Evolutionary conservation across 1,140 invertebrate genomes (phyloP).

Genomic region (Batillaria attramentaria): DNA sequence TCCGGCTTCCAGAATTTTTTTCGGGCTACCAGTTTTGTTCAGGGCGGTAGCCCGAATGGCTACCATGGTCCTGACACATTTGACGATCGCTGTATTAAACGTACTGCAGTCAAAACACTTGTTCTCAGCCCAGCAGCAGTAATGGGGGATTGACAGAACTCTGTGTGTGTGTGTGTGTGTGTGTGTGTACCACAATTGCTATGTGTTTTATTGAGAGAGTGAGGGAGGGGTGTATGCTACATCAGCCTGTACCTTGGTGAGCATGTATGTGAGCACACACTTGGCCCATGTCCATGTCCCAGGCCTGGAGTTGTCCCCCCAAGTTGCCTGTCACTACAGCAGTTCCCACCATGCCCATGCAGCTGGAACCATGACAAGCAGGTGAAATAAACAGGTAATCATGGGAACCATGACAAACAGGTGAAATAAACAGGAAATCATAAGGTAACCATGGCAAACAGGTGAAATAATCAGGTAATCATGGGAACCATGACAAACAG

Average conservation of each 20-base stretch:
- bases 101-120: background rate
- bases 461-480: background rate
- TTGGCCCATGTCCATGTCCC: conserved; percentile 63
- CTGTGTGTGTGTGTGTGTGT: background rate
- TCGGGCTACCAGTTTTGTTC: no score
- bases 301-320: conserved; percentile 51
- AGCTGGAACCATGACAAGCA: no score
- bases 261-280: conserved; percentile 43
- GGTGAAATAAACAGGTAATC: no score
- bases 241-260: conserved; percentile 56
- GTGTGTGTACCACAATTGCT: background rate
- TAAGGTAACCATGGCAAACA: background rate
- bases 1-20: no score
- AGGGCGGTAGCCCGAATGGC: no score
- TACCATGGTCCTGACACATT: background rate
- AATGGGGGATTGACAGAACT: background rate
- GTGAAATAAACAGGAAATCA: conserved; percentile 28
- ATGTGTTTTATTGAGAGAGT: background rate
- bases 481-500: no score
- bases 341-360: conserved; percentile 49
- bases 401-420: no score
- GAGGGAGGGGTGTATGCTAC: background rate
- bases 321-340: conserved; percentile 53
- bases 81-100: background rate
- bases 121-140: background rate